These are phyloP conservation scores for Caracal caracal DNA, from an alignment of 2,113 vertebrate genomes.

Conservation along the genomic window DNA sequence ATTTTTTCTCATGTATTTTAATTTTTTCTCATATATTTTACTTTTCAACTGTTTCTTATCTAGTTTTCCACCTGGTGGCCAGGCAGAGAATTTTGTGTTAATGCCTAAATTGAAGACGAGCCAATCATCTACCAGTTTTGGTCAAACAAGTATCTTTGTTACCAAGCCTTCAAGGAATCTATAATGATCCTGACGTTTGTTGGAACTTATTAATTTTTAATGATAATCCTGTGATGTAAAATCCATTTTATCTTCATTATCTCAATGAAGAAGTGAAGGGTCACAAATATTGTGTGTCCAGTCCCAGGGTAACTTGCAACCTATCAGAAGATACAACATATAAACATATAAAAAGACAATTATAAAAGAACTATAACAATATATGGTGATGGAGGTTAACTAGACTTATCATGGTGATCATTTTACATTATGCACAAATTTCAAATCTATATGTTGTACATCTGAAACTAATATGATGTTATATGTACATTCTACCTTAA, in stretches of 20 bases:
- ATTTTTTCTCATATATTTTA: background rate
- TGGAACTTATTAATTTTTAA: background rate
- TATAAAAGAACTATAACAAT: background rate
- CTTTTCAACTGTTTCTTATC: background rate
- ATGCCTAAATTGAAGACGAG: background rate
- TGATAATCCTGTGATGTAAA: background rate
- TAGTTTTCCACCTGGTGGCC: background rate
- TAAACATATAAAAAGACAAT: background rate
- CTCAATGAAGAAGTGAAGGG: background rate
- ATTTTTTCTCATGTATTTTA: background rate
- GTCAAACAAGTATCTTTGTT: background rate
- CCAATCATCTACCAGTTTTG: background rate
- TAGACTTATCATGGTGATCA: background rate
- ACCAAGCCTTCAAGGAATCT: background rate
- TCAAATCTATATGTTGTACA: background rate
- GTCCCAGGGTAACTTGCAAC: background rate
- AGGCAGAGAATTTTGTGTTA: background rate
- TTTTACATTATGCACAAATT: background rate
- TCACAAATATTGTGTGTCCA: background rate
- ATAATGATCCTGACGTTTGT: background rate
- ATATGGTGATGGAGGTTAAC: background rate
- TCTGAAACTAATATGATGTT: background rate
- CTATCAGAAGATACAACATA: background rate
- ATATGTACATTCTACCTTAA: background rate
- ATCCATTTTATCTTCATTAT: background rate